These are phyloP conservation scores for Drosophila rhopaloa DNA, from an alignment of 1,140 invertebrate species.

Conservation along the genomic window DNA sequence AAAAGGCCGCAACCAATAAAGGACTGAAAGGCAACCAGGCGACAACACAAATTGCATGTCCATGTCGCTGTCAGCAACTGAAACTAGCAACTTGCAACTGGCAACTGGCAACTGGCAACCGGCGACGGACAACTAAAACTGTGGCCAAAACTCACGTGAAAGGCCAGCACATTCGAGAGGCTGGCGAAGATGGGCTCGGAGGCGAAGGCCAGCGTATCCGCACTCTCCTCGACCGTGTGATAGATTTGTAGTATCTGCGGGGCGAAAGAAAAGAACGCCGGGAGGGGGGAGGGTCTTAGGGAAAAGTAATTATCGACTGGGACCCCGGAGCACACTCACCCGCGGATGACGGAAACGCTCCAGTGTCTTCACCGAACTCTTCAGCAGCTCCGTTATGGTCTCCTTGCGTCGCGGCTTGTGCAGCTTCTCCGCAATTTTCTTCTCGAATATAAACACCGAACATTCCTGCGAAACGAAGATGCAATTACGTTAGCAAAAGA, in stretches of 20 bases:
- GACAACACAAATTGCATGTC: conserved; percentile 59
- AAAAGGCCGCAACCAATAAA: conserved; percentile 18
- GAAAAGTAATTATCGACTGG: conserved; percentile 45
- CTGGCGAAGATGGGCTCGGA: conserved; percentile 95
- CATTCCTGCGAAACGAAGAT: conserved; percentile 90
- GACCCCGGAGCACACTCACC: conserved; percentile 84
- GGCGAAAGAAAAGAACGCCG: conserved; percentile 21
- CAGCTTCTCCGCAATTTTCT: conserved; percentile 95
- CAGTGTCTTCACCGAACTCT: conserved; percentile 92
- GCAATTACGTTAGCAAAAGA: not conserved
- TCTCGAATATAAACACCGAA: conserved; percentile 98
- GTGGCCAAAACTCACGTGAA: conserved; percentile 86
- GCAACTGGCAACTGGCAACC: conserved; percentile 2
- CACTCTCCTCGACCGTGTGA: conserved; percentile 91
- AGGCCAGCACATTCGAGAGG: conserved; percentile 94
- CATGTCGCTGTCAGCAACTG: conserved; percentile 46
- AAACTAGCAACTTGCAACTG: conserved; percentile 25
- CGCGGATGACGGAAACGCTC: conserved; percentile 95
- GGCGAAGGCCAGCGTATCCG: conserved; percentile 95
- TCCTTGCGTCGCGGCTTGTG: conserved; percentile 97
- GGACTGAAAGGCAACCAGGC: conserved; percentile 29
- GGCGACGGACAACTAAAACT: conserved; percentile 19
- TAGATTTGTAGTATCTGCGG: conserved; percentile 88
- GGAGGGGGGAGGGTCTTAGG: not conserved
- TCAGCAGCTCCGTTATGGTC: conserved; percentile 95